These are phyloP conservation scores for Coboldia fuscipes DNA, from an alignment of 1,140 invertebrate species.

Conservation along the genomic window DNA sequence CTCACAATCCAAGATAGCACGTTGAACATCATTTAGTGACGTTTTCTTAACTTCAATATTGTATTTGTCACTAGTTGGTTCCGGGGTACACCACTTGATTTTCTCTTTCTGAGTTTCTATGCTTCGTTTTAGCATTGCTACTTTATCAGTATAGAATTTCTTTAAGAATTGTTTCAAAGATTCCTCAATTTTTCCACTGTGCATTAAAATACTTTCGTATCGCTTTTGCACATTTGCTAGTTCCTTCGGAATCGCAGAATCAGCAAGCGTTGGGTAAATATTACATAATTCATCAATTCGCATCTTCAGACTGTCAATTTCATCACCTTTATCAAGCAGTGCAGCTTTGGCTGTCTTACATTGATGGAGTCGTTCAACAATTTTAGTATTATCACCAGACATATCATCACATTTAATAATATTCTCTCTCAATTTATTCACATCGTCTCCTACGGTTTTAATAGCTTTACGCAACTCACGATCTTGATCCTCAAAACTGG, in stretches of 20 bases:
- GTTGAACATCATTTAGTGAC: conserved; percentile 54
- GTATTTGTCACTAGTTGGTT: conserved; percentile 69
- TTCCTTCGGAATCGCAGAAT: conserved; percentile 58
- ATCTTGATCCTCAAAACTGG: conserved; percentile 49
- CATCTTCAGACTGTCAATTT: conserved; percentile 41
- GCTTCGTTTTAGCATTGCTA: conserved; percentile 55
- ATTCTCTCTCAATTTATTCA: conserved; percentile 59
- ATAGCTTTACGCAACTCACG: conserved; percentile 43
- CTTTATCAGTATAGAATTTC: conserved; percentile 72
- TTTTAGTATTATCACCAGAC: conserved; percentile 65
- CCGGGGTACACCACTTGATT: conserved; percentile 75
- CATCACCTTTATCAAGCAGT: conserved; percentile 35
- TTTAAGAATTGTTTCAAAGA: conserved; percentile 61
- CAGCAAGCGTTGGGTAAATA: conserved; percentile 57
- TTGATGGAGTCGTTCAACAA: conserved; percentile 53
- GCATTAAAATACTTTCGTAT: conserved; percentile 44
- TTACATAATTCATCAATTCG: conserved; percentile 47
- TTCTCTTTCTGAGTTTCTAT: conserved; percentile 67
- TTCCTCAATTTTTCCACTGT: conserved; percentile 62
- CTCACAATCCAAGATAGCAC: conserved; percentile 44
- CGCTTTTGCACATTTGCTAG: conserved; percentile 53
- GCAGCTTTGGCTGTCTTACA: conserved; percentile 47
- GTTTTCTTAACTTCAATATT: conserved; percentile 81
- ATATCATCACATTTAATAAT: conserved; percentile 81
- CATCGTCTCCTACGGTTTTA: conserved; percentile 40